A percentile compares a stretch with the other conserved stretches of the same genome.
These are phyloP conservation scores for Pavo muticus DNA, from an alignment of 2,113 vertebrate species.

Conservation along the genomic window DNA sequence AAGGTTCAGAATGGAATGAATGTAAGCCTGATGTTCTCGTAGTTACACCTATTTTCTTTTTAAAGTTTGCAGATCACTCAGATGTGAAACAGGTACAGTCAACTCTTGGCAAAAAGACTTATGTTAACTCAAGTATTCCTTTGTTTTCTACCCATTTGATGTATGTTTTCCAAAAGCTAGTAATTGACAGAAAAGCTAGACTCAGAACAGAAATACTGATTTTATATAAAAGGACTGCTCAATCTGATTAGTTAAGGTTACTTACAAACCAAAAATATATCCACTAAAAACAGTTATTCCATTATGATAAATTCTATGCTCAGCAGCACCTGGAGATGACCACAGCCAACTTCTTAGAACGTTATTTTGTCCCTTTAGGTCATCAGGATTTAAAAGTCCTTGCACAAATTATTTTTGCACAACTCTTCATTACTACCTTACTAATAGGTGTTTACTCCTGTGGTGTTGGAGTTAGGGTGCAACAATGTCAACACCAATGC, in stretches of 20 bases:
- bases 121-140: neutral
- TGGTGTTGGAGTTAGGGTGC: neutral
- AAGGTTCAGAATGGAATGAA: neutral
- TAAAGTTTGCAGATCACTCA: neutral
- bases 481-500: neutral
- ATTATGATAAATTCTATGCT: neutral
- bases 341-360: neutral
- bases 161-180: neutral
- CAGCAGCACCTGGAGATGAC: neutral
- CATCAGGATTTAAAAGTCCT: neutral
- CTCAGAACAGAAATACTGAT: neutral
- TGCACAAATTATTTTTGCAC: neutral
- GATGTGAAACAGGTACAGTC: neutral
- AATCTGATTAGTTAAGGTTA: neutral
- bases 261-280: neutral
- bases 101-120: neutral
- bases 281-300: neutral
- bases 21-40: neutral
- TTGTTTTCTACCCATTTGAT: neutral
- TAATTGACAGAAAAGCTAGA: neutral
- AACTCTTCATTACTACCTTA: neutral
- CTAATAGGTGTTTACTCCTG: neutral
- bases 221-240: accelerated
- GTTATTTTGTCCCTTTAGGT: neutral
- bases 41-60: neutral